phyloP scores from a whole-genome alignment of 2,113 vertebrate species.

The Nothobranchius furzeri region DNA sequence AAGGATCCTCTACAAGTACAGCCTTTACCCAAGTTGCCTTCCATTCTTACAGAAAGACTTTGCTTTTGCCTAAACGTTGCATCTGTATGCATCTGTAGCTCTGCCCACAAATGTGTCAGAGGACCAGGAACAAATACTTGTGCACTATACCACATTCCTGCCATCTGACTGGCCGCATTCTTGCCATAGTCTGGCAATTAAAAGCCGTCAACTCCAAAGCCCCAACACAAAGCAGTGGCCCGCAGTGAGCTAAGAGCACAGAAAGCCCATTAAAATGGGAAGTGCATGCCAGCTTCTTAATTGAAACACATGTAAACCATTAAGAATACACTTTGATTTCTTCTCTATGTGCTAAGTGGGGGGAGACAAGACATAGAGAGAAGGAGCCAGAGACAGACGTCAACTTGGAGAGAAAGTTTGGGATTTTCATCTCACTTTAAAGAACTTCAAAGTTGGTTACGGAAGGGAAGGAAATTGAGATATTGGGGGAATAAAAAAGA shows the following conservation, averaged over 20 bases:
- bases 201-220: slow-evolving; percentile 64
- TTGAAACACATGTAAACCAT: slow-evolving; percentile 79
- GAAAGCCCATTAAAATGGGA: slow-evolving; percentile 72
- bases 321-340: slow-evolving; percentile 76
- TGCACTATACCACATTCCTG: slow-evolving; percentile 55
- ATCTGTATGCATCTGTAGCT: slow-evolving; percentile 40
- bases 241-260: slow-evolving; percentile 58
- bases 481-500: slow-evolving; percentile 33
- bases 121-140: slow-evolving; percentile 33
- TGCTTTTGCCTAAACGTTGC: slow-evolving; percentile 3
- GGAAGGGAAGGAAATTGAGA: slow-evolving; percentile 38
- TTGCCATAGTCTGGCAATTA: slow-evolving; percentile 66
- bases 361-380: slow-evolving; percentile 48
- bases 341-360: slow-evolving; percentile 55
- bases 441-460: slow-evolving; percentile 45
- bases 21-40: no score
- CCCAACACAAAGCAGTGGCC: slow-evolving; percentile 59
- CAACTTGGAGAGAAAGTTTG: slow-evolving; percentile 41
- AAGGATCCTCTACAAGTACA: no score
- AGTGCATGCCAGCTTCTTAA: slow-evolving; percentile 75
- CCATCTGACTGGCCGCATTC: slow-evolving; percentile 67
- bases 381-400: slow-evolving; percentile 53
- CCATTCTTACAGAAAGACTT: neutral
- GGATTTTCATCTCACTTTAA: slow-evolving; percentile 57
- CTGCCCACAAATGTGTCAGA: slow-evolving; percentile 45